phyloP scores from a whole-genome alignment of 2,888 invertebrate genomes.

The Bruchidius siliquastri region DNA sequence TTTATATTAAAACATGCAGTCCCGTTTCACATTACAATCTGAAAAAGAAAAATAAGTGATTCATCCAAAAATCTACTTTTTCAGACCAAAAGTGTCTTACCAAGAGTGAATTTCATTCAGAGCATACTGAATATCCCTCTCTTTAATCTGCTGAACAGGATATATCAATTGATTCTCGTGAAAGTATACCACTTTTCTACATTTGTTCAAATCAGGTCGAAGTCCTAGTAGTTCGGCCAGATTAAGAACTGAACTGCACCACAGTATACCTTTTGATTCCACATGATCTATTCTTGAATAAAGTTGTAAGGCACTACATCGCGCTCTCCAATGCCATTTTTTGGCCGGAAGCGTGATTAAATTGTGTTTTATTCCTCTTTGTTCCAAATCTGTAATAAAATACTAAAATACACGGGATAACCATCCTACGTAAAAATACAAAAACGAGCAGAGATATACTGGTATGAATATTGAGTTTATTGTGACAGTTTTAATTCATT shows the following conservation, averaged over 20 bases:
- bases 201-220: conserved; percentile 55
- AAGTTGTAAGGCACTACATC: conserved; percentile 62
- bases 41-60: too few relatives aligned
- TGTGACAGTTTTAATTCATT: too few relatives aligned
- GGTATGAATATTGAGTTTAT: too few relatives aligned
- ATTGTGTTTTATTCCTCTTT: conserved; percentile 37
- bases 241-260: conserved; percentile 66
- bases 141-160: conserved; percentile 60
- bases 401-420: too few relatives aligned
- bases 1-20: too few relatives aligned
- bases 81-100: too few relatives aligned
- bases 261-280: conserved; percentile 53
- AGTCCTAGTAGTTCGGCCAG: conserved; percentile 65
- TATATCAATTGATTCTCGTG: conserved; percentile 75
- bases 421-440: too few relatives aligned
- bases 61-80: too few relatives aligned
- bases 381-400: conserved; percentile 8
- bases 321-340: conserved; percentile 75
- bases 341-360: conserved; percentile 60
- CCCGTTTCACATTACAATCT: too few relatives aligned
- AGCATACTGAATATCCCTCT: conserved; percentile 70
- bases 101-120: conserved; percentile 70
- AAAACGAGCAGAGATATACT: too few relatives aligned
- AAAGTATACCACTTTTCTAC: conserved; percentile 67
- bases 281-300: conserved; percentile 54